Percentiles rank a stretch among this genome's conserved stretches.
Conservation (phyloP, 2,113 vertebrate species). For the Anhinga anhinga region DNA sequence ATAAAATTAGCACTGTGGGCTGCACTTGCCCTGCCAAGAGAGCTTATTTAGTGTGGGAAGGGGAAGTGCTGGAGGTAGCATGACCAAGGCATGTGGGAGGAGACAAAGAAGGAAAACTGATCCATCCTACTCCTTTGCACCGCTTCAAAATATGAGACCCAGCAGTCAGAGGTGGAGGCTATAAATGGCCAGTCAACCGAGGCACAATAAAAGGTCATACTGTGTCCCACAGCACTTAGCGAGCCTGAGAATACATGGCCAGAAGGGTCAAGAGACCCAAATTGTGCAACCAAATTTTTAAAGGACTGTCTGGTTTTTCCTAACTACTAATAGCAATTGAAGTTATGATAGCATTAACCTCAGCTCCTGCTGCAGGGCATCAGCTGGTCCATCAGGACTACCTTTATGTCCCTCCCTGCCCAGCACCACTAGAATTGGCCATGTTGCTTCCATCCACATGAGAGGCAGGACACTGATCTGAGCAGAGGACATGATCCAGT, state of each 20-base stretch:
- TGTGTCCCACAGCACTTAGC: neutral
- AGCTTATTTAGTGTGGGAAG: neutral
- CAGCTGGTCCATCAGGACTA: neutral
- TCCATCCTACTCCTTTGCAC: neutral
- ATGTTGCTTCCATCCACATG: neutral
- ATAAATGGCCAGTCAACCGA: neutral
- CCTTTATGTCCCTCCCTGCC: neutral
- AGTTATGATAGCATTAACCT: neutral
- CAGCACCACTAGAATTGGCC: neutral
- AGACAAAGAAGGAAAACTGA: slow-evolving; percentile 14
- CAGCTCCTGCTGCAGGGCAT: neutral
- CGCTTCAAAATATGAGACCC: neutral
- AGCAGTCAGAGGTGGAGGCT: neutral
- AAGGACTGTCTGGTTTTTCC: neutral
- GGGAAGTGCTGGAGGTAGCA: slow-evolving; percentile 2
- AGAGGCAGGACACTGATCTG: neutral
- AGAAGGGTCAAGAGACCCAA: neutral
- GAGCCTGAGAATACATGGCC: neutral
- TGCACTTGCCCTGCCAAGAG: neutral
- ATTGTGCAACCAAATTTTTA: neutral
- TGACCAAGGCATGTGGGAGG: slow-evolving; percentile 12
- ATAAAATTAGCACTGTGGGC: neutral
- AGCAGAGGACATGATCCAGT: neutral
- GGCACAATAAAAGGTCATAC: neutral
- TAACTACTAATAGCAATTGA: neutral